These are phyloP conservation scores for Neosalanx taihuensis DNA, from an alignment of 2,797 vertebrate genomes.

Conservation along the genomic window DNA sequence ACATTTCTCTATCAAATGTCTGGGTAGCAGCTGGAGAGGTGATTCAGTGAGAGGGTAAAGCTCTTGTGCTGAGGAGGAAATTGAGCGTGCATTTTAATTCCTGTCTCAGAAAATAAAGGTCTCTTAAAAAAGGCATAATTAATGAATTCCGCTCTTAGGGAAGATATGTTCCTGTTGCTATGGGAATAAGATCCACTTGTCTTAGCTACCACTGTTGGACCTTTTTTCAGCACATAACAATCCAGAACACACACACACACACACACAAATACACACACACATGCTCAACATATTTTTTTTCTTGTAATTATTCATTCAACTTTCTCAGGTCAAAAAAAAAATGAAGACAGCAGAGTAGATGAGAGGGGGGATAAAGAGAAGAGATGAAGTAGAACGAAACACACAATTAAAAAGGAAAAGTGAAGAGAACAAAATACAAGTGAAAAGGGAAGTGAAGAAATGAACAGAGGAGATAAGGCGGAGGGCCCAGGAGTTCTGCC, in stretches of 20 bases:
- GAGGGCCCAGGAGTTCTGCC: constrained; percentile 60
- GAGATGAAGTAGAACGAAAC: background rate
- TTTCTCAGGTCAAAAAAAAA: background rate
- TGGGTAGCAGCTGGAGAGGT: constrained; percentile 67
- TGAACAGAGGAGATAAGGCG: constrained; percentile 36
- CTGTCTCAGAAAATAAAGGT: constrained; percentile 70
- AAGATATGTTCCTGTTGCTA: constrained; percentile 73
- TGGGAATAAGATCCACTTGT: constrained; percentile 72
- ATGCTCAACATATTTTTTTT: background rate
- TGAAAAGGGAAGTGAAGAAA: constrained; percentile 28
- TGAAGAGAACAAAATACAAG: constrained; percentile 7
- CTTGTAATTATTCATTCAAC: background rate
- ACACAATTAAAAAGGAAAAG: constrained; percentile 2
- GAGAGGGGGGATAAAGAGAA: background rate
- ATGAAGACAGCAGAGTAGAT: background rate
- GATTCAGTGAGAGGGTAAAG: constrained; percentile 53
- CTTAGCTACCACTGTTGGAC: constrained; percentile 59
- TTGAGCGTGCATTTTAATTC: constrained; percentile 72
- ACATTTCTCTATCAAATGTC: constrained; percentile 60
- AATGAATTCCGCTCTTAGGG: constrained; percentile 68
- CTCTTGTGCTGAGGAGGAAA: constrained; percentile 66
- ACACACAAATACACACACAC: constrained; percentile 17
- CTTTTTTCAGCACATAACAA: constrained; percentile 18
- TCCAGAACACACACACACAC: constrained; percentile 11
- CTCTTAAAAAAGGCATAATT: constrained; percentile 68